Evolutionary conservation across 2,113 vertebrate species (phyloP).

Genomic region (Caretta caretta): DNA sequence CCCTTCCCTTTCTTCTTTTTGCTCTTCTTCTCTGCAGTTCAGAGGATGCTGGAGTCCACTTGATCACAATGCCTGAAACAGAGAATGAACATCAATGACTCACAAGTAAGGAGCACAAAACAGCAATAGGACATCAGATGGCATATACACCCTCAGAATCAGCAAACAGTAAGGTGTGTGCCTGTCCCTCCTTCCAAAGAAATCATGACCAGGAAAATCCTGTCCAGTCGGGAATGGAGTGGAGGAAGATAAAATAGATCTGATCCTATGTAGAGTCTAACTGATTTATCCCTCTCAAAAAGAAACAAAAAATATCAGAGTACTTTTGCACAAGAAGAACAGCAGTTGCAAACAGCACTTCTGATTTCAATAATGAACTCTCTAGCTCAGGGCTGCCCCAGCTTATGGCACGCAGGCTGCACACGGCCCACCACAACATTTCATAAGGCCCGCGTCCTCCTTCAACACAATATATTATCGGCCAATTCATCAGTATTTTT

Average conservation of each 20-base stretch:
- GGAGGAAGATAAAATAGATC: background rate
- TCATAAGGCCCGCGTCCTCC: background rate
- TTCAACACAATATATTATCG: background rate
- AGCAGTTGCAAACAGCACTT: background rate
- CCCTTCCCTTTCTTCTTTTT: constrained; percentile 41
- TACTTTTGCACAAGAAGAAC: constrained; percentile 6
- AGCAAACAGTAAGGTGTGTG: background rate
- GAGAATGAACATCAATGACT: constrained; percentile 54
- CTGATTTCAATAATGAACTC: constrained; percentile 22
- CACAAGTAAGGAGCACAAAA: background rate
- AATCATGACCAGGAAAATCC: background rate
- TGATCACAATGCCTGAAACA: constrained; percentile 59
- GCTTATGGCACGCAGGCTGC: background rate
- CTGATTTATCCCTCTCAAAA: background rate
- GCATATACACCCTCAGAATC: background rate
- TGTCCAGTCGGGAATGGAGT: background rate
- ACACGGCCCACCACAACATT: background rate
- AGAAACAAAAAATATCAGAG: background rate
- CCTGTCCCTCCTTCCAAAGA: background rate
- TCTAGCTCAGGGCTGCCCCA: background rate
- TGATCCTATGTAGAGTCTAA: background rate
- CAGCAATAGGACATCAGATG: background rate
- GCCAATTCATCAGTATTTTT: background rate
- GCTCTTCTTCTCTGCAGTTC: constrained; percentile 41
- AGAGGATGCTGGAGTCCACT: constrained; percentile 47